A percentile compares a stretch with the other conserved stretches of the same genome.
Conservation (phyloP, 2,113 vertebrate species). For the Picathartes gymnocephalus region DNA sequence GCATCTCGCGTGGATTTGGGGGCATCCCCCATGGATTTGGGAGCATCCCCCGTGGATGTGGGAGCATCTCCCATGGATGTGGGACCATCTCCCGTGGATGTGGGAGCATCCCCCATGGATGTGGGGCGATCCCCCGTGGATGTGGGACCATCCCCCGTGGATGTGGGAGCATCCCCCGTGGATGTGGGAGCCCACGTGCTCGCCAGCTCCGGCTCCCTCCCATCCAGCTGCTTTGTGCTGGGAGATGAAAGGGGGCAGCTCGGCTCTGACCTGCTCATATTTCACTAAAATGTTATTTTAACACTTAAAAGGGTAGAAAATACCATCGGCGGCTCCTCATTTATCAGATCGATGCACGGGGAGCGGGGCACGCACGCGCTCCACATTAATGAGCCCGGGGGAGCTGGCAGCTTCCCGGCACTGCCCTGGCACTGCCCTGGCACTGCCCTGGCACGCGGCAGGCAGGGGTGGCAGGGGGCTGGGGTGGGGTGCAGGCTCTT, state of each 20-base stretch:
- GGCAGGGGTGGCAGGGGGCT: neutral
- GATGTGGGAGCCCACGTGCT: neutral
- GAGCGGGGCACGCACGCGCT: neutral
- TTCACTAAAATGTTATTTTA: slow-evolving; percentile 73
- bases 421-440: neutral
- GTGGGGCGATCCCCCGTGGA: no score
- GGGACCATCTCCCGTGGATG: neutral
- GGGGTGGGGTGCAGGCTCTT: neutral
- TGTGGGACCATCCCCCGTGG: neutral
- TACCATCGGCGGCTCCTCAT: slow-evolving; percentile 33
- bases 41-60: neutral
- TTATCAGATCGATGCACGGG: slow-evolving; percentile 38
- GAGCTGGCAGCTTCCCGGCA: neutral
- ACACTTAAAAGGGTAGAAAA: slow-evolving; percentile 71
- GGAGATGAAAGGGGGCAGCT: slow-evolving; percentile 47
- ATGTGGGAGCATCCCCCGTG: neutral
- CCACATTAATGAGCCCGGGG: slow-evolving; percentile 21
- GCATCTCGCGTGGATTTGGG: neutral
- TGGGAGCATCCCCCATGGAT: neutral
- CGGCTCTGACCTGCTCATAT: slow-evolving; percentile 64
- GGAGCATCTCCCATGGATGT: neutral
- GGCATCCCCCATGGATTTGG: neutral
- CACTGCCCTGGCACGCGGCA: neutral
- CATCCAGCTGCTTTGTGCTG: neutral
- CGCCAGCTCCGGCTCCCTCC: neutral